Evolutionary conservation across 37 sponge, comb jelly and placozoan species (phyloP).

Genomic region (Agelas oroides): DNA sequence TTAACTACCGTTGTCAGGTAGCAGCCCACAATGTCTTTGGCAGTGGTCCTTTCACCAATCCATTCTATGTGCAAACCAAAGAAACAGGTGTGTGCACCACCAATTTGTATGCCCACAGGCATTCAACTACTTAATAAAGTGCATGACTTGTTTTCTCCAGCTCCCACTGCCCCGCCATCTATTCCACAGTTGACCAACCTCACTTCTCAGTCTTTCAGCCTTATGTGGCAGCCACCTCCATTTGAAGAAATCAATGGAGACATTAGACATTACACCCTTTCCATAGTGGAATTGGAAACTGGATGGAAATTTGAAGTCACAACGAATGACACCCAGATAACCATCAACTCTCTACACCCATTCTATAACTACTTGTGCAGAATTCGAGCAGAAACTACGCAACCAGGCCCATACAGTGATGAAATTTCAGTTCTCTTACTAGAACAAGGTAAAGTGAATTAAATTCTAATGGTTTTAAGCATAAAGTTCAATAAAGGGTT

Average conservation of each 20-base stretch:
- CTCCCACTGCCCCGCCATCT: too few relatives aligned
- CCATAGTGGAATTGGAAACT: constrained; percentile 29
- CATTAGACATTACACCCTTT: constrained; percentile 25
- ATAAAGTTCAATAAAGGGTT: too few relatives aligned
- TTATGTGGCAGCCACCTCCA: constrained; percentile 57
- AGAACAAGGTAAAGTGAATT: neutral
- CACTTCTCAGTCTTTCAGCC: neutral
- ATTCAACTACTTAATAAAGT: too few relatives aligned
- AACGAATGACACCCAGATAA: neutral
- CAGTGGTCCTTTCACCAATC: neutral
- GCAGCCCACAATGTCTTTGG: neutral
- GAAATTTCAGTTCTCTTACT: neutral
- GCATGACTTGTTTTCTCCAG: too few relatives aligned
- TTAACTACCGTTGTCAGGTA: neutral
- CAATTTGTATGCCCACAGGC: too few relatives aligned
- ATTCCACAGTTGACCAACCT: too few relatives aligned
- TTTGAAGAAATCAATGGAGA: constrained; percentile 33
- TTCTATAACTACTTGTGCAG: constrained; percentile 3
- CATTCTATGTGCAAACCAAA: neutral
- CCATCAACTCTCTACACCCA: neutral
- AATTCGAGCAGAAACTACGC: neutral
- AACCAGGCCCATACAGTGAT: neutral
- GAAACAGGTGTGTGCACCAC: constrained; percentile 27
- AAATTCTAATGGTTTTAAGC: too few relatives aligned
- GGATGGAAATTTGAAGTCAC: neutral